These are phyloP conservation scores for Syrmaticus mikado DNA, from an alignment of 2,113 vertebrate species.

Conservation along the genomic window DNA sequence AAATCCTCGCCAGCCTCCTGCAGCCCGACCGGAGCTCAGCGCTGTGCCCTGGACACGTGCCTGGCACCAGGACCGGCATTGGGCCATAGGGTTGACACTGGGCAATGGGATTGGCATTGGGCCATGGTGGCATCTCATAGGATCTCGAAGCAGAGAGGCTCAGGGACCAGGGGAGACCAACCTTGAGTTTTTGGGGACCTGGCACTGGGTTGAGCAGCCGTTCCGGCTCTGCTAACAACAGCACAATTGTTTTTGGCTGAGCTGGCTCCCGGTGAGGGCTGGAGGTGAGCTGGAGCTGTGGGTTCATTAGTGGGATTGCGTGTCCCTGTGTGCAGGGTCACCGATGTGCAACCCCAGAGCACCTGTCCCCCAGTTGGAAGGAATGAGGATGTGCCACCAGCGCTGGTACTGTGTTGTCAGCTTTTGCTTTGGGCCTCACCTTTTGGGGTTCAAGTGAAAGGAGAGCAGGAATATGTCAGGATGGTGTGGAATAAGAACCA, in stretches of 20 bases:
- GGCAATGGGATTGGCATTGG: background rate
- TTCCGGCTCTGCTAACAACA: background rate
- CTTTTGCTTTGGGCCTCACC: background rate
- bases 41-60: conserved; percentile 17
- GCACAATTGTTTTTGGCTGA: accelerated
- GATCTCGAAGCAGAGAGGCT: background rate
- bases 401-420: accelerated
- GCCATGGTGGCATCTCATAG: background rate
- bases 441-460: background rate
- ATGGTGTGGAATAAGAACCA: background rate
- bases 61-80: background rate
- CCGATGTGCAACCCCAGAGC: background rate
- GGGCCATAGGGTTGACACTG: background rate
- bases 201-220: accelerated
- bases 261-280: background rate
- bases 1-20: conserved; percentile 39
- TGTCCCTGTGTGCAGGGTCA: background rate
- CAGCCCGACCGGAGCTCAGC: background rate
- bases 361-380: background rate
- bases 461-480: background rate
- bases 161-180: background rate
- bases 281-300: accelerated
- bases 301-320: background rate
- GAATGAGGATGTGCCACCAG: background rate
- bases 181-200: accelerated